phyloP scores from a whole-genome alignment of 2,797 vertebrate genomes.

The Neostethus bicornis region DNA sequence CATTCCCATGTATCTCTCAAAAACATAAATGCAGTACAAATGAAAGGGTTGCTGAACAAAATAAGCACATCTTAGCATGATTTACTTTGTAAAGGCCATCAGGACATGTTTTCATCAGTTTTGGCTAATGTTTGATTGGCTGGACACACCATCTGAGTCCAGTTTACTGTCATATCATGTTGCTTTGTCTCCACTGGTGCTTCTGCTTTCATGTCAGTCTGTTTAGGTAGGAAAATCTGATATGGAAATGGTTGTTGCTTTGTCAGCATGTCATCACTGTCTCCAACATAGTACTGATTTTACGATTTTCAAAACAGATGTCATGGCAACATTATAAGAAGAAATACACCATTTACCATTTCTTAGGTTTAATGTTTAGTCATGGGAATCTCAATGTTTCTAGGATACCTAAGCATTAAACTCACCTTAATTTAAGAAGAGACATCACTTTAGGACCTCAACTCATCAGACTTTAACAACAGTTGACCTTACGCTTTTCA shows the following conservation, averaged over 20 bases:
- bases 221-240: slow-evolving; percentile 34
- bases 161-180: slow-evolving; percentile 66
- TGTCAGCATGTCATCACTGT: slow-evolving; percentile 53
- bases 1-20: slow-evolving; percentile 57
- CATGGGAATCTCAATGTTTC: background rate
- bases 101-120: slow-evolving; percentile 37
- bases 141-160: slow-evolving; percentile 46
- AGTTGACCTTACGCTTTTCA: no score
- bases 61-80: slow-evolving; percentile 11
- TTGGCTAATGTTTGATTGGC: slow-evolving; percentile 49
- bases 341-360: slow-evolving; percentile 13
- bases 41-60: slow-evolving; percentile 30
- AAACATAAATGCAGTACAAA: slow-evolving; percentile 39
- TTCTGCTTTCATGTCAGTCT: slow-evolving; percentile 51
- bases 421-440: background rate
- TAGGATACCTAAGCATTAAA: background rate
- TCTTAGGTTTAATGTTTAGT: slow-evolving; percentile 2
- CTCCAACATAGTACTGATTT: slow-evolving; percentile 43
- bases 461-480: background rate
- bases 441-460: background rate
- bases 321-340: slow-evolving; percentile 22
- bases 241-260: slow-evolving; percentile 57
- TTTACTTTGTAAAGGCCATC: slow-evolving; percentile 19
- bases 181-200: slow-evolving; percentile 59
- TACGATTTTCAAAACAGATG: slow-evolving; percentile 25